These are phyloP conservation scores for Psephotus haematonotus DNA, from an alignment of 2,113 vertebrate species.

Conservation along the genomic window DNA sequence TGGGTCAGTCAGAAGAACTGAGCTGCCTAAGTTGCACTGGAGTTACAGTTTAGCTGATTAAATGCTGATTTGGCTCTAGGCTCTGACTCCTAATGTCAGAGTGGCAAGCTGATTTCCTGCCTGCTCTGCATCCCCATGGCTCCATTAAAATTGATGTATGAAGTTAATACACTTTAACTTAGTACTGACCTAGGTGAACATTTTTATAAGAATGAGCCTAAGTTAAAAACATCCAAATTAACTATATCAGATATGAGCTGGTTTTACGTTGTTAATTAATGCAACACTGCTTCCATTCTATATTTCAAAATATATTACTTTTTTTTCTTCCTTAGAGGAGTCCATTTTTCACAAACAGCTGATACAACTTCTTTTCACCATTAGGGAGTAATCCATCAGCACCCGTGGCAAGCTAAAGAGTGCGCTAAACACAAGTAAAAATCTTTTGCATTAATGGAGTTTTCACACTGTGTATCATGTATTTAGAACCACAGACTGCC, in stretches of 20 bases:
- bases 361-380: background rate
- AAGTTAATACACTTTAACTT: background rate
- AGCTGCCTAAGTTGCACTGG: background rate
- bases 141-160: background rate
- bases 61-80: conserved; percentile 3
- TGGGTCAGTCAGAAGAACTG: background rate
- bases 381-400: background rate
- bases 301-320: background rate
- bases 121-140: background rate
- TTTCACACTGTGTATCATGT: background rate
- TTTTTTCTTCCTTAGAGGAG: background rate
- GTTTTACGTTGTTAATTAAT: background rate
- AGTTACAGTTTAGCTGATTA: background rate
- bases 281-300: background rate
- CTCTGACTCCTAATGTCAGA: background rate
- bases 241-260: background rate
- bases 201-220: background rate
- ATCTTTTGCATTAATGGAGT: background rate
- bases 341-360: background rate
- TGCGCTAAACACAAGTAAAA: background rate
- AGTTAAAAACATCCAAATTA: background rate
- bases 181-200: background rate
- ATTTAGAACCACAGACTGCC: background rate
- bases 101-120: background rate
- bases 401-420: background rate